Evolutionary conservation across 2,113 vertebrate species (phyloP).

Genomic region (Brevimyrus niger): DNA sequence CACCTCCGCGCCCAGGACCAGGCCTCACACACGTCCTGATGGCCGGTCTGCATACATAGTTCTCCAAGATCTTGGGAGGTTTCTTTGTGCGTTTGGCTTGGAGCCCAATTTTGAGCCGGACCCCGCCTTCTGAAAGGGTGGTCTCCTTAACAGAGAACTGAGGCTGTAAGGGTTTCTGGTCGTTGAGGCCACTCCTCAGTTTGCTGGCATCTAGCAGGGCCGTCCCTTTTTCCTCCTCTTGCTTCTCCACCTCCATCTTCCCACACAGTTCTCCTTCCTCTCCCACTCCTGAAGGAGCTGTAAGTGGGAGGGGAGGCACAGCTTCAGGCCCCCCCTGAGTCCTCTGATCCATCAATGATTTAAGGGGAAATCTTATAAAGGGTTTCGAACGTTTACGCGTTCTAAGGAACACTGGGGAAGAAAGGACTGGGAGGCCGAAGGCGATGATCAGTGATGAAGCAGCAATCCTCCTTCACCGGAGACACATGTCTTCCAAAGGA

Average conservation of each 20-base stretch:
- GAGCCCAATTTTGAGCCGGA: slow-evolving; percentile 83
- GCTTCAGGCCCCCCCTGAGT: slow-evolving; percentile 12
- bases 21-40: slow-evolving; percentile 83
- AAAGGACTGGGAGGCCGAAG: not conserved
- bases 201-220: slow-evolving; percentile 51
- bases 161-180: slow-evolving; percentile 54
- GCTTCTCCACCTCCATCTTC: slow-evolving; percentile 22
- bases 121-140: slow-evolving; percentile 79
- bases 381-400: not conserved
- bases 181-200: slow-evolving; percentile 28
- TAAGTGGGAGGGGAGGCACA: not conserved
- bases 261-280: slow-evolving; percentile 18
- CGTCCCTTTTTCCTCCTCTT: slow-evolving; percentile 21
- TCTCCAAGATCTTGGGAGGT: slow-evolving; percentile 94
- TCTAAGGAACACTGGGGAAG: not conserved
- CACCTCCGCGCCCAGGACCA: slow-evolving; percentile 36
- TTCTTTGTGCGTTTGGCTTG: slow-evolving; percentile 94
- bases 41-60: slow-evolving; percentile 91
- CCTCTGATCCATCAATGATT: slow-evolving; percentile 35
- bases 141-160: slow-evolving; percentile 80
- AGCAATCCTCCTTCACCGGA: not conserved
- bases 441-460: not conserved
- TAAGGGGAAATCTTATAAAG: not conserved
- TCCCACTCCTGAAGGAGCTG: slow-evolving; percentile 2
- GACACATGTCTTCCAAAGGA: not conserved